phyloP scores from a whole-genome alignment of 2,888 invertebrate genomes.

The Amblyteles armatorius region DNA sequence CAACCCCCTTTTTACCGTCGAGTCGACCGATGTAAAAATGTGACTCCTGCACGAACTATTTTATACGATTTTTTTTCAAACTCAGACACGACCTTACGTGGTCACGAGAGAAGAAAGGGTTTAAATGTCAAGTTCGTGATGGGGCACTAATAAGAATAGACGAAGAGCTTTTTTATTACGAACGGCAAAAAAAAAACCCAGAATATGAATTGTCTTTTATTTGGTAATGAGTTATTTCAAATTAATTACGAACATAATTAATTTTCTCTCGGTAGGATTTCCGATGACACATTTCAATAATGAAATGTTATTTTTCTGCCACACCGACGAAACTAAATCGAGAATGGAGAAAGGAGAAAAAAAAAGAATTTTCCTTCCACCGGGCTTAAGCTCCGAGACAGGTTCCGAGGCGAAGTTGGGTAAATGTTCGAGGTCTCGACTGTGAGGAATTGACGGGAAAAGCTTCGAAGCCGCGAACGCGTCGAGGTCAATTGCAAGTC shows the following conservation, averaged over 20 bases:
- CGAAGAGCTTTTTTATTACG: background rate
- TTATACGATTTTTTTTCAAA: background rate
- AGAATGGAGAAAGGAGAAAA: background rate
- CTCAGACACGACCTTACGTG: background rate
- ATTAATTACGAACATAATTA: background rate
- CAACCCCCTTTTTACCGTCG: background rate
- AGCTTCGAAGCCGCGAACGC: conserved; percentile 43
- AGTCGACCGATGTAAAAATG: background rate
- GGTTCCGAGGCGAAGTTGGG: conserved; percentile 1
- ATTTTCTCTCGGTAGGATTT: background rate
- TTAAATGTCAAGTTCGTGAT: background rate
- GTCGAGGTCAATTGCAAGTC: conserved; percentile 54
- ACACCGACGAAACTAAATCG: background rate
- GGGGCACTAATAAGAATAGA: background rate
- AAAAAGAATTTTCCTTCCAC: background rate
- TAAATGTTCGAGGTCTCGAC: conserved; percentile 2
- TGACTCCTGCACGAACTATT: conserved; percentile 10
- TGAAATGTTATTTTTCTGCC: background rate
- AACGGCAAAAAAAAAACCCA: background rate
- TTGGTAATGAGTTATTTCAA: background rate
- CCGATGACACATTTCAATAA: background rate
- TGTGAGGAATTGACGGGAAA: conserved; percentile 51
- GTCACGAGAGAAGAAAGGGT: background rate
- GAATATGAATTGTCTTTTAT: background rate
- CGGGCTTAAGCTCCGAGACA: background rate